Percentiles rank a stretch among this genome's conserved stretches.
Evolutionary conservation across 2,797 vertebrate species (phyloP).

Genomic region (Sebastiscus tertius): DNA sequence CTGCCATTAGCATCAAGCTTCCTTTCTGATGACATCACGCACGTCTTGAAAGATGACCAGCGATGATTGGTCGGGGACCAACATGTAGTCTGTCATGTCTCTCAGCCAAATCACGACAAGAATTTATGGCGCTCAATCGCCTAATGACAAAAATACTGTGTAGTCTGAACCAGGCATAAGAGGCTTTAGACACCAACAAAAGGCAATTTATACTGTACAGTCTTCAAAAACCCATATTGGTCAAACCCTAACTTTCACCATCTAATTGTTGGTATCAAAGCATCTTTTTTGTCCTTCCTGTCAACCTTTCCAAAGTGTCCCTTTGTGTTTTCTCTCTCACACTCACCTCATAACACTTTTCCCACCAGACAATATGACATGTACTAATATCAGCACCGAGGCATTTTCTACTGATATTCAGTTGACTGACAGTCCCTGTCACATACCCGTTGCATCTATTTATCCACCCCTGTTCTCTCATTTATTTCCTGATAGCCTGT

Average conservation of each 20-base stretch:
- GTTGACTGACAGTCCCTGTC: background rate
- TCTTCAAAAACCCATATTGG: too few relatives aligned
- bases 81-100: too few relatives aligned
- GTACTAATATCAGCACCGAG: background rate
- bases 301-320: background rate
- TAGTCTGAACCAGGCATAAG: too few relatives aligned
- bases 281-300: background rate
- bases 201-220: too few relatives aligned
- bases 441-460: background rate
- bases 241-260: background rate
- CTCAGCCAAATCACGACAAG: too few relatives aligned
- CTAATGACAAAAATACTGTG: too few relatives aligned
- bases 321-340: background rate
- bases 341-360: background rate
- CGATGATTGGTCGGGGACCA: fast-evolving
- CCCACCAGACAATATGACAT: background rate
- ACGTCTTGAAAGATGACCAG: too few relatives aligned
- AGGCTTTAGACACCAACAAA: too few relatives aligned
- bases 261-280: background rate
- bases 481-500: background rate
- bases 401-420: background rate
- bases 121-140: too few relatives aligned
- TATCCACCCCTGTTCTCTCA: background rate
- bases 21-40: fast-evolving
- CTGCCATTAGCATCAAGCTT: too few relatives aligned